phyloP scores from a whole-genome alignment of 2,888 invertebrate genomes.

The Eurytoma adleriae region DNA sequence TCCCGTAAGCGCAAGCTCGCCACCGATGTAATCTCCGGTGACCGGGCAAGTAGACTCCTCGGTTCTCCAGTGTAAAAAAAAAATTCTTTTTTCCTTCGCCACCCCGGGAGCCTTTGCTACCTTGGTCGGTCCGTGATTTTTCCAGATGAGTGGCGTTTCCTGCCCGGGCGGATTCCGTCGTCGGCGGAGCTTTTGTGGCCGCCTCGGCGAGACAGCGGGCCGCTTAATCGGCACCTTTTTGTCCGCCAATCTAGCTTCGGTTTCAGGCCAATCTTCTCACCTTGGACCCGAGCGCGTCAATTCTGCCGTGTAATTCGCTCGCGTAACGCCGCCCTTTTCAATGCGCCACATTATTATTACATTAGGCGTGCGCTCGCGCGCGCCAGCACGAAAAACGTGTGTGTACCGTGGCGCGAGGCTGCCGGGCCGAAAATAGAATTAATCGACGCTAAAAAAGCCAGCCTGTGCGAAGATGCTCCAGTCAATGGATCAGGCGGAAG shows the following conservation, averaged over 20 bases:
- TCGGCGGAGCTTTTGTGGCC: slow-evolving; percentile 65
- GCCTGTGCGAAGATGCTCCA: too few relatives aligned
- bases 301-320: slow-evolving; percentile 16
- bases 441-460: too few relatives aligned
- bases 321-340: slow-evolving; percentile 13
- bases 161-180: slow-evolving; percentile 64
- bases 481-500: too few relatives aligned
- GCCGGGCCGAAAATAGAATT: too few relatives aligned
- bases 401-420: too few relatives aligned
- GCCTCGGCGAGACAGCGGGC: slow-evolving; percentile 53
- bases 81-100: not conserved
- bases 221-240: slow-evolving; percentile 73
- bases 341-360: not conserved
- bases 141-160: slow-evolving; percentile 73
- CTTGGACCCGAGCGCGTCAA: slow-evolving; percentile 60
- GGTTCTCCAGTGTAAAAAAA: not conserved
- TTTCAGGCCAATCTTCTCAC: slow-evolving; percentile 73
- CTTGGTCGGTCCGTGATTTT: slow-evolving; percentile 73
- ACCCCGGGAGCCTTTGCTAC: slow-evolving; percentile 47
- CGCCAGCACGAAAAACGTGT: too few relatives aligned
- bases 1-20: not conserved
- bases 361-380: not conserved
- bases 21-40: not conserved
- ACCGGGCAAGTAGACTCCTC: not conserved
- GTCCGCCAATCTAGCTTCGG: slow-evolving; percentile 73